Base-by-base conservation (phyloP, 2,797 vertebrate species). In the Philypnodon macrostomus region DNA sequence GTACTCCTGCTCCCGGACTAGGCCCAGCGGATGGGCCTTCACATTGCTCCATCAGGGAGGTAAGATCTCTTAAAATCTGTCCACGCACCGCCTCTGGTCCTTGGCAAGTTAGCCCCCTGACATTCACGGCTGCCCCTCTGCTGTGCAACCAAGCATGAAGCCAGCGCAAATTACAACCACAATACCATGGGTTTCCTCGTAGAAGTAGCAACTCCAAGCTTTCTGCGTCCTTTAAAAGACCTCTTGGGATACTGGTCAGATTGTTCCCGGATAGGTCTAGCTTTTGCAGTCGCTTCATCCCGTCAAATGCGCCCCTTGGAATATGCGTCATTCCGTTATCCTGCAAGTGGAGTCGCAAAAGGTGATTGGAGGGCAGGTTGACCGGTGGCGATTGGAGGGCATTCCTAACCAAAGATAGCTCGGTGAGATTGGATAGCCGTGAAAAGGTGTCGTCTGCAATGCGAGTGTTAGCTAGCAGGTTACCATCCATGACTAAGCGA, bases 201-300 rank as follows among this genome's bases (percentile, higher is more conserved):
- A 96, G 63, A 17, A 95, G 88, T 27, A 98, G 77, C 75, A 95
- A 88, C n/a, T 92, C 92, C 66, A 98, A 67, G 67, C 84, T 91
- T 4, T 95, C 92, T 24, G 93, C 71, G 14, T 94, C 96, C 2
- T 93, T 94, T 23, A 98, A 91, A 7, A 97, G 85, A 34, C 94
- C 95, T 0, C 92, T 70, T 0, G 94, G 95, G 21, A 98, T 70
- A 2, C 90, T 93, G 34, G 94, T 97, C n/a, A 98, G 85, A 80
- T 98, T 98, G 85, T 98, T 98, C 40, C 94, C 95, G 14, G 95
- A 98, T 21, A 98, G 74, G 26, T 98, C 95, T 32, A 98, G 47
- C 23, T 89, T 83, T 66, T 97, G 94, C n/a, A 98, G 63, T 10
- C 84, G 83, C 0, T 81, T 75, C 94, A 98, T 95, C 26, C 89